phyloP scores from a whole-genome alignment of 2,797 vertebrate genomes.

The Bradypus variegatus region DNA sequence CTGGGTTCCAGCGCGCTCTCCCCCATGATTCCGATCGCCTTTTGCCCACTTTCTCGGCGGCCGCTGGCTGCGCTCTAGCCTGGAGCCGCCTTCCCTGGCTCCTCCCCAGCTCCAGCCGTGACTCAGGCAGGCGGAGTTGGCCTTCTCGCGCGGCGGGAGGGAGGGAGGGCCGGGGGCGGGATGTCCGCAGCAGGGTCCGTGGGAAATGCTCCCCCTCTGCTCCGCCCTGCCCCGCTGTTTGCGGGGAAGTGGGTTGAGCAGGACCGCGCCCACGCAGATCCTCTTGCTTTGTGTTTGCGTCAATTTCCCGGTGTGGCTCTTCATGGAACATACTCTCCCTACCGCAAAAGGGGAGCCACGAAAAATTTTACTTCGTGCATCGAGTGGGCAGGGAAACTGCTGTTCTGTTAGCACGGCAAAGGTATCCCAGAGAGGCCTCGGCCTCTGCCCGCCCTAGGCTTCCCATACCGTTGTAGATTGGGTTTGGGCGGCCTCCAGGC shows the following conservation, averaged over 20 bases:
- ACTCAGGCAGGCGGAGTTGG: slow-evolving; percentile 65
- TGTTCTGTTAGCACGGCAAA: not conserved
- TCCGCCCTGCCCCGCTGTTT: not conserved
- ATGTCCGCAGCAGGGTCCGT: not conserved
- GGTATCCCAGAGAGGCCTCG: not conserved
- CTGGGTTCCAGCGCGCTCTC: slow-evolving; percentile 49
- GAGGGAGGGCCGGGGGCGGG: slow-evolving; percentile 12
- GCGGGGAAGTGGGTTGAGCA: not conserved
- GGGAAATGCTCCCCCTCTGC: not conserved
- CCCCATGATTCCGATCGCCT: slow-evolving; percentile 46
- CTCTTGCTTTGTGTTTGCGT: not conserved
- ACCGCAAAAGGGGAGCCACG: not conserved
- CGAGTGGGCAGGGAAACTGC: not conserved
- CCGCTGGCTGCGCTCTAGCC: slow-evolving; percentile 5
- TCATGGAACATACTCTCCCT: slow-evolving; percentile 10
- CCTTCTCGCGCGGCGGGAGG: not conserved
- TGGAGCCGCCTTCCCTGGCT: slow-evolving; percentile 50
- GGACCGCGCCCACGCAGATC: not conserved
- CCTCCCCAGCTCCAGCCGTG: slow-evolving; percentile 55
- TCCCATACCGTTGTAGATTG: not conserved
- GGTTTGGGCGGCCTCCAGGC: not conserved
- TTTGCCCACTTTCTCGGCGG: not conserved
- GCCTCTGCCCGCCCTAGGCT: not conserved
- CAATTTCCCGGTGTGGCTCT: not conserved
- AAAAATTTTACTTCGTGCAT: not conserved